These are phyloP conservation scores for Panulirus ornatus DNA, from an alignment of 1,140 invertebrate species.

Conservation along the genomic window DNA sequence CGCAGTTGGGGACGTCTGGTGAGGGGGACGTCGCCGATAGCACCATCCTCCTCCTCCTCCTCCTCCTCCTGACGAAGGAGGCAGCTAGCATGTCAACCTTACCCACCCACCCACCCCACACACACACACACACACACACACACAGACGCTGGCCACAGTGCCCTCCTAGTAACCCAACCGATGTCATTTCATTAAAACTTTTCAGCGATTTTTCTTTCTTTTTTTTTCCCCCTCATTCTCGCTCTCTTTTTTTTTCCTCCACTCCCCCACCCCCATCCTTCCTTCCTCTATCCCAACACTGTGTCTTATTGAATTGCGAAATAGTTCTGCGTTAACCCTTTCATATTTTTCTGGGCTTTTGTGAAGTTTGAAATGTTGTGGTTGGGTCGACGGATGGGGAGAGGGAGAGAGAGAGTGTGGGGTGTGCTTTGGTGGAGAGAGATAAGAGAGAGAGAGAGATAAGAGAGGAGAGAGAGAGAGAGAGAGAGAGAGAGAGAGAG, in stretches of 20 bases:
- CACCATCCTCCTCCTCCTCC: background rate
- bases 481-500: background rate
- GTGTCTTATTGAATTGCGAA: slow-evolving; percentile 55
- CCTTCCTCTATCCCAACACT: background rate
- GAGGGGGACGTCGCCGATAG: background rate
- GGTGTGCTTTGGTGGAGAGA: background rate
- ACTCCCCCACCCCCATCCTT: background rate
- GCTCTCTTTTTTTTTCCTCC: slow-evolving; percentile 5
- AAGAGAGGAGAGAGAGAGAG: background rate
- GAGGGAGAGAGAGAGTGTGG: background rate
- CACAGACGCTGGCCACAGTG: background rate
- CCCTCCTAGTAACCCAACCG: slow-evolving; percentile 22
- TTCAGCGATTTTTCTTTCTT: background rate
- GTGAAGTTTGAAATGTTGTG: slow-evolving; percentile 49
- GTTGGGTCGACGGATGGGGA: slow-evolving; percentile 4
- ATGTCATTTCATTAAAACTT: slow-evolving; percentile 65
- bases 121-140: too few relatives aligned
- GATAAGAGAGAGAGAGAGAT: background rate
- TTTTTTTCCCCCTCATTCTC: background rate
- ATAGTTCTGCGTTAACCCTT: slow-evolving; percentile 65
- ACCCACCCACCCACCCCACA: too few relatives aligned
- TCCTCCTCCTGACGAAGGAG: too few relatives aligned
- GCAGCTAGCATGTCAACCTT: too few relatives aligned
- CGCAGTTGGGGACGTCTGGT: too few relatives aligned
- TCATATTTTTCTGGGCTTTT: slow-evolving; percentile 43